Evolutionary conservation across 2,797 vertebrate species (phyloP).

Genomic region (Microctenopoma lineatum): DNA sequence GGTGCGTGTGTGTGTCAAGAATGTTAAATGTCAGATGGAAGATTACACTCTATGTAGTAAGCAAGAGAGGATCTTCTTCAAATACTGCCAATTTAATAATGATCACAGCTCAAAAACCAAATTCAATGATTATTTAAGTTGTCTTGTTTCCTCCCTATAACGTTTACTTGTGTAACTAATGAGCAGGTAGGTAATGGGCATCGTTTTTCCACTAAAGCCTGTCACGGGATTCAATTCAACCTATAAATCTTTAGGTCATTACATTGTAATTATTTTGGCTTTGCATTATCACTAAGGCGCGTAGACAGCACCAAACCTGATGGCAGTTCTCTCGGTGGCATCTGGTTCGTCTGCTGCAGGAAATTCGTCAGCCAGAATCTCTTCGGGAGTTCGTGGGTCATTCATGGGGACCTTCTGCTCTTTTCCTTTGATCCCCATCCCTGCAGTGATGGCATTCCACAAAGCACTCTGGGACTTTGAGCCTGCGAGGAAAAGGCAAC

Average conservation of each 20-base stretch:
- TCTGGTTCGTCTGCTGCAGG: slow-evolving; percentile 90
- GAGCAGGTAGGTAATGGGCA: slow-evolving; percentile 41
- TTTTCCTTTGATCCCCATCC: slow-evolving; percentile 89
- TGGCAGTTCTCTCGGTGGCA: slow-evolving; percentile 91
- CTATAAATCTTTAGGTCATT: not conserved
- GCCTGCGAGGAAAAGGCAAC: slow-evolving; percentile 74
- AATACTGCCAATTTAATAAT: slow-evolving; percentile 16
- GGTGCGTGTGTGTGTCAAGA: slow-evolving; percentile 27
- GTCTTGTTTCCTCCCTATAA: slow-evolving; percentile 4
- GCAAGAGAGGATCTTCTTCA: slow-evolving; percentile 26
- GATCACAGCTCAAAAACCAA: slow-evolving; percentile 19
- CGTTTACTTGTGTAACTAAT: slow-evolving; percentile 3
- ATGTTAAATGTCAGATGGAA: slow-evolving; percentile 58
- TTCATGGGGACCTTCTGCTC: slow-evolving; percentile 80
- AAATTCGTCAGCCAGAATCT: slow-evolving; percentile 93
- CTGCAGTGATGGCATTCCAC: slow-evolving; percentile 90
- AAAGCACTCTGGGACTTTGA: slow-evolving; percentile 95
- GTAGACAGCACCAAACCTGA: slow-evolving; percentile 79
- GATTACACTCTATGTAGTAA: slow-evolving; percentile 35
- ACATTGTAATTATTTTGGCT: not conserved
- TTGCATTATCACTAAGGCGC: not conserved
- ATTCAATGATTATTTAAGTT: not conserved
- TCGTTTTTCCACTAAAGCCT: not conserved
- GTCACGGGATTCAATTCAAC: slow-evolving; percentile 15
- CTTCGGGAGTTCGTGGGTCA: slow-evolving; percentile 88